Conservation (phyloP, 2,888 invertebrate species). For the Mythimna albipuncta region DNA sequence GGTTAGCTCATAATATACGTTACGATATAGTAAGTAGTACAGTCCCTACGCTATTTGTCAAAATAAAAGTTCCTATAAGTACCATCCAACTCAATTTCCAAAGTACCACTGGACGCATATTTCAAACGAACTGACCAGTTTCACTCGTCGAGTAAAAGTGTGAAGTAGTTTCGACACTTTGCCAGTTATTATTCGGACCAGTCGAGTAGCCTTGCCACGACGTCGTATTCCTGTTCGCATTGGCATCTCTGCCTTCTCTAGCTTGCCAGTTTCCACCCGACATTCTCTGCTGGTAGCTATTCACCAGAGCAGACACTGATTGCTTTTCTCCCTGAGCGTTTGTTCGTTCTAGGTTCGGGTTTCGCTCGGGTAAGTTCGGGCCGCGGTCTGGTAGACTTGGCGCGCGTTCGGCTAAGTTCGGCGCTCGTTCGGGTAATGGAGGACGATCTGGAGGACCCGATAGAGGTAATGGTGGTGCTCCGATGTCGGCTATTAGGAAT, state of each 20-base stretch:
- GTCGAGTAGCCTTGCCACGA: slow-evolving; percentile 61
- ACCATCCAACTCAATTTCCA: slow-evolving; percentile 13
- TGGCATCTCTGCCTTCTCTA: slow-evolving; percentile 72
- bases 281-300: slow-evolving; percentile 85
- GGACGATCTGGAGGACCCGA: slow-evolving; percentile 77
- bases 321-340: slow-evolving; percentile 71
- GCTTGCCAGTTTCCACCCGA: slow-evolving; percentile 72
- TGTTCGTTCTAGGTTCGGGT: slow-evolving; percentile 36
- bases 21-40: too few relatives aligned
- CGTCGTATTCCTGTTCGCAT: slow-evolving; percentile 66
- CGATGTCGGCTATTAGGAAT: slow-evolving; percentile 70
- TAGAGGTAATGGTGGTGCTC: slow-evolving; percentile 80
- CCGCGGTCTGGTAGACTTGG: slow-evolving; percentile 75
- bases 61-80: background rate
- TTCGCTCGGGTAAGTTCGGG: slow-evolving; percentile 67
- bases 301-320: slow-evolving; percentile 84
- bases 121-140: slow-evolving; percentile 80
- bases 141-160: slow-evolving; percentile 86
- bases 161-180: slow-evolving; percentile 78
- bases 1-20: too few relatives aligned
- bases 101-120: slow-evolving; percentile 33
- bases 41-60: too few relatives aligned
- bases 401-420: slow-evolving; percentile 69
- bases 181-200: slow-evolving; percentile 80
- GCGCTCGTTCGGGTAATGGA: slow-evolving; percentile 71